Conservation (phyloP, 2,888 invertebrate species). For the Drosophila histrio region DNA sequence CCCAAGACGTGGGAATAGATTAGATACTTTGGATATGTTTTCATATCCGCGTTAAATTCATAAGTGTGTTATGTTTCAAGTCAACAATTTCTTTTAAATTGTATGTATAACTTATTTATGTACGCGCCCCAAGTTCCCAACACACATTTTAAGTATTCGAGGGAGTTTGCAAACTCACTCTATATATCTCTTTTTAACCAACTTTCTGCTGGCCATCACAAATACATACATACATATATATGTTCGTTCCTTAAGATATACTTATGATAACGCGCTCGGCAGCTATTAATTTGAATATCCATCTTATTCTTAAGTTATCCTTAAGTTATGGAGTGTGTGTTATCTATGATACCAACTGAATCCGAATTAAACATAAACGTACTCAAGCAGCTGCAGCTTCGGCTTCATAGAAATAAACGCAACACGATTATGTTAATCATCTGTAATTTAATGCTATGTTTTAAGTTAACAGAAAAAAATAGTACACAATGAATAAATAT, state of each 20-base stretch:
- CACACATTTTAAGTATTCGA: slow-evolving; percentile 4
- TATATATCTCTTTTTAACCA: not conserved
- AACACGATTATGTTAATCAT: slow-evolving; percentile 25
- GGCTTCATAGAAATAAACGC: slow-evolving; percentile 25
- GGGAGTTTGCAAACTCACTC: not conserved
- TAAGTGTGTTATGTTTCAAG: not conserved
- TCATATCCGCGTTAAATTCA: not conserved
- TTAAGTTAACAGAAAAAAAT: slow-evolving; percentile 26
- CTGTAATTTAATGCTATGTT: slow-evolving; percentile 36
- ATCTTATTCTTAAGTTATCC: slow-evolving; percentile 24
- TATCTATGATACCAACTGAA: slow-evolving; percentile 7
- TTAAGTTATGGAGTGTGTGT: slow-evolving; percentile 21
- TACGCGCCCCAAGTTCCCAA: slow-evolving; percentile 1
- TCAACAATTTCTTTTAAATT: slow-evolving; percentile 1
- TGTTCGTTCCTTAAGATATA: slow-evolving; percentile 50
- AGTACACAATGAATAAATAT: slow-evolving; percentile 62
- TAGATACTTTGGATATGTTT: not conserved
- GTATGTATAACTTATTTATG: slow-evolving; percentile 32
- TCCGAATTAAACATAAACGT: not conserved
- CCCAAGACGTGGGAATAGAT: slow-evolving; percentile 86
- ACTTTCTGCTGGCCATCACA: not conserved
- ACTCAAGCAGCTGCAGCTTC: slow-evolving; percentile 12
- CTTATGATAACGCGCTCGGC: not conserved
- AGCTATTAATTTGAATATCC: slow-evolving; percentile 21
- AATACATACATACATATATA: slow-evolving; percentile 1